Evolutionary conservation across 2,888 invertebrate genomes (phyloP), one percentile per base, ranked within the genome.

Genomic region (Callosobruchus maculatus): DNA sequence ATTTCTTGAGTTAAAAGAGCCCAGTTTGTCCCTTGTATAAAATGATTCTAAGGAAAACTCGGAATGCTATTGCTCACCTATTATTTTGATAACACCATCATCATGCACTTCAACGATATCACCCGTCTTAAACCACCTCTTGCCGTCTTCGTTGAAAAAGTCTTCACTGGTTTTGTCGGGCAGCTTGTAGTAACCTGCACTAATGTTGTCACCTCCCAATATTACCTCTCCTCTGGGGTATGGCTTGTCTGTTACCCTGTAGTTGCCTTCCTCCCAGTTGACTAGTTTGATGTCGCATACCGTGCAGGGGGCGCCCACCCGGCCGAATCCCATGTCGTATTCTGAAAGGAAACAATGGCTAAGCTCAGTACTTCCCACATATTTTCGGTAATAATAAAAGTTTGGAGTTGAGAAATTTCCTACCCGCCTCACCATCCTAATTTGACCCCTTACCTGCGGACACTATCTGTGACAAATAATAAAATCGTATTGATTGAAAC

Each of bases 11-110:
- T n/a, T n/a, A n/a, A n/a, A n/a, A n/a, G n/a, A n/a, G n/a, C n/a
- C n/a, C n/a, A n/a, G n/a, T n/a, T n/a, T n/a, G n/a, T n/a, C n/a
- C n/a, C n/a, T n/a, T n/a, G n/a, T n/a, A n/a, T n/a, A n/a, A n/a
- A n/a, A n/a, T n/a, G n/a, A n/a, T n/a, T 26, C 26, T 26, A 26
- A 26, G 26, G 26, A 26, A 2, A 26, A 7, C 3, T 3, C 13
- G 4, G 49, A 7, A 49, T 49, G 49, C 13, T 49, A 7, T 30
- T 70, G 84, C 89, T 86, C 84, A 97, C 98, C 99, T 82, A 99
- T 98, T 83, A 99, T 98, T 89, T 95, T 96, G 81, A 99, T 92
- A 83, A 94, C 95, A 22, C 99, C 99, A 88, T 99, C 98, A 68
- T 91, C 90, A 83, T 97, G 95, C 83, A 98, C 90, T 89, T 98